Conservation (phyloP, 53 echinoderm and acorn worm genomes). For the Astropecten irregularis region DNA sequence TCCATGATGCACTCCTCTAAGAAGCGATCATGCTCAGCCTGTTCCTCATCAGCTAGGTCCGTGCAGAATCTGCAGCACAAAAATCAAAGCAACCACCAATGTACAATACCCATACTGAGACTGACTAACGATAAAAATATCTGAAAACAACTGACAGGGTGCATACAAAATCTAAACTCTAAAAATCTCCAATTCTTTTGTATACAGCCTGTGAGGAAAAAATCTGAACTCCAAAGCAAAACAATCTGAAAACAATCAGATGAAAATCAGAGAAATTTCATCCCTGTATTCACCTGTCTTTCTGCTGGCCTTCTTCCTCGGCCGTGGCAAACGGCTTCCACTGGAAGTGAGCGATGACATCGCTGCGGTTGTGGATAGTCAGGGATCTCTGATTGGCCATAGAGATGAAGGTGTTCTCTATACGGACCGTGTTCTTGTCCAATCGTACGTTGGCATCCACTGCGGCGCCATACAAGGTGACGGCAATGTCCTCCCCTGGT, state of each 20-base stretch:
- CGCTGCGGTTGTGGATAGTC: conserved; percentile 94
- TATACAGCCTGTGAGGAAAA: too few species aligned
- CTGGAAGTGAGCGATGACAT: conserved; percentile 95
- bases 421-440: conserved; percentile 95
- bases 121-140: too few species aligned
- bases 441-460: conserved; percentile 93
- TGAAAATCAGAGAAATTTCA: too few species aligned
- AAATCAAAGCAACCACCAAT: not conserved
- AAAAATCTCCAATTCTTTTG: too few species aligned
- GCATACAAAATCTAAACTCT: too few species aligned
- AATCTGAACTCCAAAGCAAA: too few species aligned
- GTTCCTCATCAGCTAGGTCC: conserved; percentile 74
- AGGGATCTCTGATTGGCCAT: conserved; percentile 98
- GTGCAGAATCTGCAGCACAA: conserved; percentile 66
- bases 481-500: conserved; percentile 83
- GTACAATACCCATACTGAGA: too few species aligned
- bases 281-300: conserved; percentile 95
- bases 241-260: too few species aligned
- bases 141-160: too few species aligned
- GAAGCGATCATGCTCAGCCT: conserved; percentile 84
- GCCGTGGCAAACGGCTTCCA: conserved; percentile 93
- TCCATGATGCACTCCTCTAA: conserved; percentile 96
- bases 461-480: conserved; percentile 90
- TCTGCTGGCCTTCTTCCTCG: conserved; percentile 90
- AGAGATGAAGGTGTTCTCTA: conserved; percentile 98